phyloP scores from a whole-genome alignment of 2,797 vertebrate species.

The Vespertilio murinus region DNA sequence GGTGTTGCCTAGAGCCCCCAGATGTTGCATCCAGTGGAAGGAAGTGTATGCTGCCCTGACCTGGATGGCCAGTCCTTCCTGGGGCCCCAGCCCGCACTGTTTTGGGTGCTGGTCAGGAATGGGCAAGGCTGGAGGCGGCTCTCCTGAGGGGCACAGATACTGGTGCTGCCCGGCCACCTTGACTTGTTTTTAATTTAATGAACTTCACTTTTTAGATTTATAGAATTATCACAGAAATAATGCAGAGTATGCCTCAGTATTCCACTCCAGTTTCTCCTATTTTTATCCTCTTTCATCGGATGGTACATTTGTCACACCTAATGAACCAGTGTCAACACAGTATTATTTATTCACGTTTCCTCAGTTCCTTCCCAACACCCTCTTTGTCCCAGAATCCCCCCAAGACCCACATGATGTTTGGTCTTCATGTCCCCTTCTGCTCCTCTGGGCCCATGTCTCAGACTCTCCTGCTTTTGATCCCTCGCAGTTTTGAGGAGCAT shows the following conservation, averaged over 20 bases:
- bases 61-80: not conserved
- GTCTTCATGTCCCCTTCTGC: fast-evolving
- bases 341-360: not conserved
- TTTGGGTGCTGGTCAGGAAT: not conserved
- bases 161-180: not conserved
- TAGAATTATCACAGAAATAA: not conserved
- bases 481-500: not conserved
- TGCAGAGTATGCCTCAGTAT: not conserved
- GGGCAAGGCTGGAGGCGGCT: fast-evolving
- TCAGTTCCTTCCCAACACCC: not conserved
- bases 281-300: not conserved
- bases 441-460: not conserved
- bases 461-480: too few species aligned
- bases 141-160: not conserved
- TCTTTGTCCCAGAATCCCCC: fast-evolving
- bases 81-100: not conserved
- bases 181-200: not conserved
- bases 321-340: not conserved
- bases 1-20: not conserved
- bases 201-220: not conserved
- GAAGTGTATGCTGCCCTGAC: not conserved
- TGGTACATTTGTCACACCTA: not conserved
- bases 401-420: not conserved
- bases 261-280: not conserved
- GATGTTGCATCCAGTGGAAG: not conserved